phyloP scores from a whole-genome alignment of 2,113 vertebrate species.

The Haplotaxodon microlepis region DNA sequence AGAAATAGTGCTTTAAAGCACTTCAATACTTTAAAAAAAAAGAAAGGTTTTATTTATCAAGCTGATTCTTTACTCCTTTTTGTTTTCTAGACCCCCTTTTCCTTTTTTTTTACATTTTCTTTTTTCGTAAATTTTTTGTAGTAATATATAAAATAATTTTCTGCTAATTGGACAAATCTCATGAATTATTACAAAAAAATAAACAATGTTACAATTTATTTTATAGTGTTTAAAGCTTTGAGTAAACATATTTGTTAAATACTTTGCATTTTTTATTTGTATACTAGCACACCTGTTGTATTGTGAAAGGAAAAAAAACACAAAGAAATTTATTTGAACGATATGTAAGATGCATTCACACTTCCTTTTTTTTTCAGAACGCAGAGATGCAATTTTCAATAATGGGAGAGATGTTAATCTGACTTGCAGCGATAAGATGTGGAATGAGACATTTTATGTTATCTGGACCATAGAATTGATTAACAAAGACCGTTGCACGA shows the following conservation, averaged over 20 bases:
- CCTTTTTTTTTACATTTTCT: not conserved
- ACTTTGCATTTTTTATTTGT: not conserved
- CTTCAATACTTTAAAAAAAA: not conserved
- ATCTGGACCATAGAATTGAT: constrained; percentile 44
- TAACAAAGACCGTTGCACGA: not conserved
- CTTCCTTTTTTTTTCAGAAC: constrained; percentile 23
- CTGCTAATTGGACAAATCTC: not conserved
- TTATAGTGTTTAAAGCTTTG: not conserved
- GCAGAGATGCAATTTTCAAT: not conserved
- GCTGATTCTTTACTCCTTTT: not conserved
- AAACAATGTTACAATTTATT: not conserved
- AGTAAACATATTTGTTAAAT: not conserved
- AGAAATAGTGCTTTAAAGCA: not conserved
- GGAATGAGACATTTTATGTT: constrained; percentile 35
- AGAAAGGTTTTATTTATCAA: not conserved
- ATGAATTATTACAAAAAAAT: not conserved
- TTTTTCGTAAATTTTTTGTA: not conserved
- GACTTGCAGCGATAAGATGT: constrained; percentile 36
- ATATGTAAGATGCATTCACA: not conserved
- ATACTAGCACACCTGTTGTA: too few relatives aligned
- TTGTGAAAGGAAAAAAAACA: too few relatives aligned
- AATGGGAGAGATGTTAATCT: constrained; percentile 27
- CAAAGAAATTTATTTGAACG: too few relatives aligned
- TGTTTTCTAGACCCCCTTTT: not conserved
- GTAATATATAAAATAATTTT: not conserved